Conservation (phyloP, 2,797 vertebrate species). For the Loriculus beryllinus region DNA sequence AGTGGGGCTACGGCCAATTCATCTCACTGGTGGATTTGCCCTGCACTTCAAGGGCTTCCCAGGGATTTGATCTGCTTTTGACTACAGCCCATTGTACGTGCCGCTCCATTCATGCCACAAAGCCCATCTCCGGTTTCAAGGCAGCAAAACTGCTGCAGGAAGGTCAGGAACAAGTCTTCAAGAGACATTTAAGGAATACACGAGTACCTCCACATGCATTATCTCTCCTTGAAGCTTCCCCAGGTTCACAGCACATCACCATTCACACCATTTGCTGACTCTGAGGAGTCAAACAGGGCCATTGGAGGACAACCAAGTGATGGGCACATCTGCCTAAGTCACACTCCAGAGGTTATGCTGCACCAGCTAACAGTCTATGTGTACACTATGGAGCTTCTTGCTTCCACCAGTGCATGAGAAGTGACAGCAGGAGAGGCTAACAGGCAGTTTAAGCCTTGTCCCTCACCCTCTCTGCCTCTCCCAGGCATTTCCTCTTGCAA, state of each 20-base stretch:
- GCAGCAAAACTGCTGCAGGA: rapidly evolving
- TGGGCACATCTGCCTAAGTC: neutral
- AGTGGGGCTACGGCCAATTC: neutral
- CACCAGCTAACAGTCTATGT: neutral
- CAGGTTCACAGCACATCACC: neutral
- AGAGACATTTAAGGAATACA: neutral
- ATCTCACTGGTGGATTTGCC: neutral
- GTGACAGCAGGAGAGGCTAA: neutral
- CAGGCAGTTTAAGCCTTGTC: neutral
- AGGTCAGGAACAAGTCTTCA: neutral
- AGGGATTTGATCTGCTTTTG: neutral
- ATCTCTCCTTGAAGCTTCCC: neutral
- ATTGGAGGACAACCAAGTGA: neutral
- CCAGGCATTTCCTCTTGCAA: neutral
- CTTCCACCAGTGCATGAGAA: rapidly evolving
- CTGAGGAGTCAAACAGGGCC: neutral
- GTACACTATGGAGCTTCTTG: rapidly evolving
- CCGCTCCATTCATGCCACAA: neutral
- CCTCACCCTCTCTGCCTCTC: neutral
- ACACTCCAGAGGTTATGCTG: neutral
- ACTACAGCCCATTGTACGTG: neutral
- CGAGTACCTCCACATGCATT: rapidly evolving
- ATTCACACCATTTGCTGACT: rapidly evolving
- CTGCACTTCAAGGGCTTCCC: neutral
- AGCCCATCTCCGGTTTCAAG: neutral